A percentile compares a stretch with the other conserved stretches of the same genome.
phyloP scores from a whole-genome alignment of 1,140 invertebrate species.

The Gryllus bimaculatus region DNA sequence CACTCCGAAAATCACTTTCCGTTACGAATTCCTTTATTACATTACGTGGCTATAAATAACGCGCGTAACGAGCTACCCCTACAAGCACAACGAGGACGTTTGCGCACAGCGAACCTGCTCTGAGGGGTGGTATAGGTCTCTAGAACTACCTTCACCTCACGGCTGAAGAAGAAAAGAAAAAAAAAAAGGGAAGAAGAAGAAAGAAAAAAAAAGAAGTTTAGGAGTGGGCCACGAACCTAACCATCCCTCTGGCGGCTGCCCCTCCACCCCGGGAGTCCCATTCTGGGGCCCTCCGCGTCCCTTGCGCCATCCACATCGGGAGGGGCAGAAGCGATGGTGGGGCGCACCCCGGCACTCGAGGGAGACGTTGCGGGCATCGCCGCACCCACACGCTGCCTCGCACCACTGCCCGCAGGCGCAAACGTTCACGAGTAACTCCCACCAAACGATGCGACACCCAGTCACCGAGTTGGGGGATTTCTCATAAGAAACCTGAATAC shows the following conservation, averaged over 20 bases:
- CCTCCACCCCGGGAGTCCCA: not conserved
- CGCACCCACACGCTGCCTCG: no score
- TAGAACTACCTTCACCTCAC: not conserved
- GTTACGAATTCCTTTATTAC: no score
- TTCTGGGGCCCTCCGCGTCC: not conserved
- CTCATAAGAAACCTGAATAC: no score
- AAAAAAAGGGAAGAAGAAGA: not conserved
- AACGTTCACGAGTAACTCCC: no score
- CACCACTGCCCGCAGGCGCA: no score
- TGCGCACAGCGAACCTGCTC: not conserved
- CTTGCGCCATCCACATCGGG: not conserved
- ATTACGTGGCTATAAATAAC: not conserved
- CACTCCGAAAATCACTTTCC: no score
- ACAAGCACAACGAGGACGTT: not conserved
- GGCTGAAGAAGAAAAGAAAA: not conserved
- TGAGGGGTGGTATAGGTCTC: not conserved
- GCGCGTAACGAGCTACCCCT: not conserved
- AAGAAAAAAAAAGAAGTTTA: not conserved
- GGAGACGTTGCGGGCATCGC: no score
- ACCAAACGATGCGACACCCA: no score
- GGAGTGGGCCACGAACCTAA: not conserved
- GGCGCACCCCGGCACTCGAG: no score
- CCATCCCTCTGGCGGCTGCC: not conserved
- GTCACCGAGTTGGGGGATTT: no score
- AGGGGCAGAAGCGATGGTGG: not conserved